Percentiles rank a stretch among this genome's conserved stretches.
phyloP scores from a whole-genome alignment of 2,113 vertebrate genomes.

The Chascanopsetta lugubris region DNA sequence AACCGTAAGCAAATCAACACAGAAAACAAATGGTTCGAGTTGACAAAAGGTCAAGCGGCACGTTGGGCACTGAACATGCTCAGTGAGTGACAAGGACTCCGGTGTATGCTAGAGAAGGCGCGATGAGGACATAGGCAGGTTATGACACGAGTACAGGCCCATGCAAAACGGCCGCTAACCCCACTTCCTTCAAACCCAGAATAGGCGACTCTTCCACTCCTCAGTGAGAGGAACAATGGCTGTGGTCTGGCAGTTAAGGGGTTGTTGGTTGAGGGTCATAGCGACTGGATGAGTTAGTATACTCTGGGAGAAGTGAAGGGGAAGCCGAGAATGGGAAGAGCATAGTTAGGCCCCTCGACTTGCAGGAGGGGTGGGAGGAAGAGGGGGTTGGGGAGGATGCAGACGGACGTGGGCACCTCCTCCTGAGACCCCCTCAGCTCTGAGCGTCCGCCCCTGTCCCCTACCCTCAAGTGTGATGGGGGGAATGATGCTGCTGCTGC shows the following conservation, averaged over 20 bases:
- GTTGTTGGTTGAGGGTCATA: constrained; percentile 52
- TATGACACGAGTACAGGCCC: constrained; percentile 59
- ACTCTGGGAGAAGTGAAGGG: constrained; percentile 71
- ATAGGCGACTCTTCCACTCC: constrained; percentile 79
- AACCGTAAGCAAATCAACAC: constrained; percentile 30
- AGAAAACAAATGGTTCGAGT: constrained; percentile 14
- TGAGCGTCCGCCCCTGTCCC: constrained; percentile 87
- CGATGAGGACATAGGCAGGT: constrained; percentile 52
- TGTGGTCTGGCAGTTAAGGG: constrained; percentile 38
- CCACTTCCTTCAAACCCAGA: constrained; percentile 72
- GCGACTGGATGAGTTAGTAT: constrained; percentile 68
- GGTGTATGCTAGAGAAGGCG: constrained; percentile 60
- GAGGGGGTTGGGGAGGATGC: constrained; percentile 63
- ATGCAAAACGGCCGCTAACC: constrained; percentile 81
- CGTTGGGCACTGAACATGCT: constrained; percentile 81
- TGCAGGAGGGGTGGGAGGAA: constrained; percentile 57
- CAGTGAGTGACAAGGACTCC: constrained; percentile 82
- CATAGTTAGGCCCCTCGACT: constrained; percentile 61
- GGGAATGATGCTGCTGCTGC: constrained; percentile 83
- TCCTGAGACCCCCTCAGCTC: constrained; percentile 85
- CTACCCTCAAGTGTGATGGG: constrained; percentile 97
- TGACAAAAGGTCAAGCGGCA: constrained; percentile 39
- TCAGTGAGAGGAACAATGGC: constrained; percentile 67
- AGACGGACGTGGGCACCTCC: constrained; percentile 74
- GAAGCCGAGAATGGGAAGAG: constrained; percentile 56